Percentiles rank a stretch among this genome's conserved stretches.
Conservation (phyloP, 2,888 invertebrate species). For the Luperina nickerlii region DNA sequence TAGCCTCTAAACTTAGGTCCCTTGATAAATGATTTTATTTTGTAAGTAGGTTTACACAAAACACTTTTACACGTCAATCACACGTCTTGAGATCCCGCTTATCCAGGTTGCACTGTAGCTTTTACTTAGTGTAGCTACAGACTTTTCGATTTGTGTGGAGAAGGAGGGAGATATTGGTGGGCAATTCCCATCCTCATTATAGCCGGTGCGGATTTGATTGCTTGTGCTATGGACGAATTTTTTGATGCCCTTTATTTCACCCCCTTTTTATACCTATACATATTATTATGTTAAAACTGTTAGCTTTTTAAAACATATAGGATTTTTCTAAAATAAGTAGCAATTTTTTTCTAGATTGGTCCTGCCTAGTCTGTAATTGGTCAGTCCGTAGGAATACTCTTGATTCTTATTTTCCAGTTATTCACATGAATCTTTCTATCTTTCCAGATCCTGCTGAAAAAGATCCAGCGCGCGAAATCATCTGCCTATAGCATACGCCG, state of each 20-base stretch:
- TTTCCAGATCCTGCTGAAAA: slow-evolving; percentile 85
- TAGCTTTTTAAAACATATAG: neutral
- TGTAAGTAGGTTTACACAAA: no score
- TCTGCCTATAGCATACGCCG: slow-evolving; percentile 85
- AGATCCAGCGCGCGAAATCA: slow-evolving; percentile 88
- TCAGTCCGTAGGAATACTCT: neutral
- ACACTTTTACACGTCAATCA: no score
- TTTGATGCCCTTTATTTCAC: no score
- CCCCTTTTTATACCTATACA: no score
- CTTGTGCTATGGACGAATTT: no score
- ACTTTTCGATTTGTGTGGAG: neutral
- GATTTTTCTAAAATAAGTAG: neutral
- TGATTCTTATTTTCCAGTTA: no score
- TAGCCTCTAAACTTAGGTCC: no score
- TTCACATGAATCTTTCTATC: slow-evolving; percentile 2
- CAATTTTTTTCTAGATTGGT: neutral
- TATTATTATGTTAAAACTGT: no score
- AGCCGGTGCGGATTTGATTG: neutral
- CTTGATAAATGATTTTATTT: no score
- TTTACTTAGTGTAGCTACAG: neutral
- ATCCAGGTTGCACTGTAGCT: neutral
- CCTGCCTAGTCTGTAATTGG: neutral
- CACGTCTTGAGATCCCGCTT: no score
- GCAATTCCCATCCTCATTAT: neutral
- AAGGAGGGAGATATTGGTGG: neutral